Evolutionary conservation across 2,113 vertebrate species (phyloP).

Genomic region (Smithornis capensis): DNA sequence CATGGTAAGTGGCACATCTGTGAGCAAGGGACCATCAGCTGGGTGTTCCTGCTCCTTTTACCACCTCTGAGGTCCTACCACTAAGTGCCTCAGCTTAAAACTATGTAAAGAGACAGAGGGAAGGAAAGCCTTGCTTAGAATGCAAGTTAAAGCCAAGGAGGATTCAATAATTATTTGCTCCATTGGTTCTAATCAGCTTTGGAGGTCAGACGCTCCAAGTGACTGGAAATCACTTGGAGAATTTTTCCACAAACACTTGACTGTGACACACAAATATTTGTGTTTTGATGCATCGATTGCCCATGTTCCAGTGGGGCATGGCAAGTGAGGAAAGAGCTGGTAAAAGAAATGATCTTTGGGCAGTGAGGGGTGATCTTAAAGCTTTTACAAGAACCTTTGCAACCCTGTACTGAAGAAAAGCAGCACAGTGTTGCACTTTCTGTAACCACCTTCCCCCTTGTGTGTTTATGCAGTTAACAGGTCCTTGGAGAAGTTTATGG

Average conservation of each 20-base stretch:
- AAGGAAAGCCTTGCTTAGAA: not conserved
- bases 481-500: conserved; percentile 97
- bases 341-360: not conserved
- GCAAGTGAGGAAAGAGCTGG: not conserved
- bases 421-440: not conserved
- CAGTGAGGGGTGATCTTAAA: not conserved
- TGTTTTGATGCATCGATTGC: not conserved
- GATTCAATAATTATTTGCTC: not conserved
- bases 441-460: not conserved
- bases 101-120: not conserved
- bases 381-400: not conserved
- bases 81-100: not conserved
- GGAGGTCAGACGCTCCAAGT: not conserved
- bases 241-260: not conserved
- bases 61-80: not conserved
- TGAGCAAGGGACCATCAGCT: not conserved
- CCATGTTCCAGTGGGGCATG: not conserved
- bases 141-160: not conserved
- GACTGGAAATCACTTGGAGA: not conserved
- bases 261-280: not conserved
- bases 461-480: conserved; percentile 84
- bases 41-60: not conserved
- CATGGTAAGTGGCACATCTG: conserved; percentile 80
- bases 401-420: not conserved
- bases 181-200: not conserved